A percentile compares a stretch with the other conserved stretches of the same genome.
phyloP scores from a whole-genome alignment of 2,113 vertebrate species.

The Salminus brasiliensis region DNA sequence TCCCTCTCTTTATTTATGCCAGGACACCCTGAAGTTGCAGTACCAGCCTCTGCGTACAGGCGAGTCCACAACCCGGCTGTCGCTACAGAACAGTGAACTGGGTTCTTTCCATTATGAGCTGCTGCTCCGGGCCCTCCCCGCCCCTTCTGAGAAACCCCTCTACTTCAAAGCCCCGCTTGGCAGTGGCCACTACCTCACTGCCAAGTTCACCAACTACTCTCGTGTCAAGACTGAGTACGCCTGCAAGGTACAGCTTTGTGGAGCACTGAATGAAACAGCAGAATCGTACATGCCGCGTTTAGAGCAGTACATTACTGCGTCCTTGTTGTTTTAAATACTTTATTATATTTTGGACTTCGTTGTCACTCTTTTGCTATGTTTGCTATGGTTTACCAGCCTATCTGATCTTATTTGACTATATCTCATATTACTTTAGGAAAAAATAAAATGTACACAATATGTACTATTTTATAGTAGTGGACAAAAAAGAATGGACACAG shows the following conservation, averaged over 20 bases:
- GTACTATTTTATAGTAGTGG: too few species aligned
- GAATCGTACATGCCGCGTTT: background rate
- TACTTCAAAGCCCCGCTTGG: slow-evolving; percentile 80
- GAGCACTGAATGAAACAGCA: background rate
- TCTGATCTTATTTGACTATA: too few species aligned
- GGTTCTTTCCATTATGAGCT: slow-evolving; percentile 82
- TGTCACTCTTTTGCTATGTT: background rate
- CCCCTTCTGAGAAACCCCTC: slow-evolving; percentile 77
- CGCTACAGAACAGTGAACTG: slow-evolving; percentile 76
- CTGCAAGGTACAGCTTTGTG: slow-evolving; percentile 75
- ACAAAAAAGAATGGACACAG: too few species aligned
- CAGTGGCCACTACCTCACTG: slow-evolving; percentile 69
- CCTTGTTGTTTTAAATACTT: background rate
- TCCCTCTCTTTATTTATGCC: background rate
- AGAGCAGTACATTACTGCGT: background rate
- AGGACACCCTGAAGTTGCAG: slow-evolving; percentile 80
- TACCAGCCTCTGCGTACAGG: slow-evolving; percentile 83
- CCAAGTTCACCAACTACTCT: slow-evolving; percentile 82
- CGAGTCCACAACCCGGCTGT: slow-evolving; percentile 69
- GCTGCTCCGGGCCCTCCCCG: slow-evolving; percentile 71
- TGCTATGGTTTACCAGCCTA: background rate
- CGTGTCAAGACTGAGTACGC: slow-evolving; percentile 77
- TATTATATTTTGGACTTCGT: background rate
- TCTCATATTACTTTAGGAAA: too few species aligned
- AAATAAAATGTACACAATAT: too few species aligned